Evolutionary conservation across 2,888 invertebrate genomes (phyloP).

Genomic region (Erpobdella octoculata): DNA sequence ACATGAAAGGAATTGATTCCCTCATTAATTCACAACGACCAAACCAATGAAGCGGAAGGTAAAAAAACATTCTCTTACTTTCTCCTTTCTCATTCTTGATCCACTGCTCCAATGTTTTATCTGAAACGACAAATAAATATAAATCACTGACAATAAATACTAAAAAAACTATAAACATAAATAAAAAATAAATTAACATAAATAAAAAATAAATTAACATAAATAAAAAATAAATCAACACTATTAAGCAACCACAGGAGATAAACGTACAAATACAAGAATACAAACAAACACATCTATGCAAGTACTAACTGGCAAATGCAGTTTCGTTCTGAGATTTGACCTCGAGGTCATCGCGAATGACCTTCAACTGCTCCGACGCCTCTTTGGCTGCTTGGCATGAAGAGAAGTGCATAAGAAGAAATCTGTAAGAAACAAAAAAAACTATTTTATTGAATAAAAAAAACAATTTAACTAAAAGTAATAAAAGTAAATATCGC

Average conservation of each 20-base stretch:
- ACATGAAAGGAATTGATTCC: background rate
- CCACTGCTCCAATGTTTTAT: slow-evolving; percentile 28
- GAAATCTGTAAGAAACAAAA: slow-evolving; percentile 14
- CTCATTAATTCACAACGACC: too few relatives aligned
- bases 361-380: slow-evolving; percentile 10
- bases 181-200: too few relatives aligned
- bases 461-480: too few relatives aligned
- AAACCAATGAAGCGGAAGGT: background rate
- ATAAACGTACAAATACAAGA: background rate
- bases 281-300: background rate
- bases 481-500: too few relatives aligned
- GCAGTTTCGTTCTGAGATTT: slow-evolving; percentile 26
- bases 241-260: background rate
- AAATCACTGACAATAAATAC: background rate
- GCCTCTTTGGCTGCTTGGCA: slow-evolving; percentile 21
- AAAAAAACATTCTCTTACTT: slow-evolving; percentile 9
- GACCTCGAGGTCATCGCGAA: slow-evolving; percentile 16
- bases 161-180: background rate
- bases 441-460: too few relatives aligned
- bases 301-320: slow-evolving; percentile 19
- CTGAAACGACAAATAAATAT: background rate
- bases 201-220: too few relatives aligned
- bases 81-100: slow-evolving; percentile 24
- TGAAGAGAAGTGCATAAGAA: slow-evolving; percentile 27
- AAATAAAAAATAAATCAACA: too few relatives aligned